These are phyloP conservation scores for Apeltes quadracus DNA, from an alignment of 2,113 vertebrate species.

Conservation along the genomic window DNA sequence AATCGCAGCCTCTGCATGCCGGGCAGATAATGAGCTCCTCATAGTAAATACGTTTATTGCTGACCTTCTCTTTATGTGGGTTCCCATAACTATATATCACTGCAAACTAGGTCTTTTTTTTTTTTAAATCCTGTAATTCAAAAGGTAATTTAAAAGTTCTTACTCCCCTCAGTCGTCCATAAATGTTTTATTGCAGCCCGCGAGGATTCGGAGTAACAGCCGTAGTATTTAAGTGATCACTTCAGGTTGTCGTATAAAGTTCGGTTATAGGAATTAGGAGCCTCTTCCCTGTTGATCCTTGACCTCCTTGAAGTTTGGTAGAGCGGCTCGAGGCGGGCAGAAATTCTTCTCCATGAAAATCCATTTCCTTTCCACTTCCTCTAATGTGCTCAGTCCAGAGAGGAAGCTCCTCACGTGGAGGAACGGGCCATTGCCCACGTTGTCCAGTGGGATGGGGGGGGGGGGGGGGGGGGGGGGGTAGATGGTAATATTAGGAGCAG, in stretches of 20 bases:
- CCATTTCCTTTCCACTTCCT: conserved; percentile 36
- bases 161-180: background rate
- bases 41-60: background rate
- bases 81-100: background rate
- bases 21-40: background rate
- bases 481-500: conserved; percentile 2
- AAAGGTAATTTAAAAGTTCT: conserved; percentile 18
- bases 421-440: conserved; percentile 22
- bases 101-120: background rate
- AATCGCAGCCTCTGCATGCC: conserved; percentile 27
- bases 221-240: background rate
- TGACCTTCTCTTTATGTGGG: background rate
- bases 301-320: background rate
- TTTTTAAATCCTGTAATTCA: background rate
- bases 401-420: conserved; percentile 40
- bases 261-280: background rate
- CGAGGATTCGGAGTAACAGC: background rate
- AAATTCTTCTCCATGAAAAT: conserved; percentile 25
- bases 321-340: background rate
- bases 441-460: conserved; percentile 30
- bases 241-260: background rate
- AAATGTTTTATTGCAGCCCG: conserved; percentile 1
- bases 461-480: conserved; percentile 12
- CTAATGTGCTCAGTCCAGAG: conserved; percentile 26
- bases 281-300: background rate